Percentiles rank a stretch among this genome's conserved stretches.
These are phyloP conservation scores for Anodontia alba DNA, from an alignment of 2,888 invertebrate genomes.

Conservation along the genomic window DNA sequence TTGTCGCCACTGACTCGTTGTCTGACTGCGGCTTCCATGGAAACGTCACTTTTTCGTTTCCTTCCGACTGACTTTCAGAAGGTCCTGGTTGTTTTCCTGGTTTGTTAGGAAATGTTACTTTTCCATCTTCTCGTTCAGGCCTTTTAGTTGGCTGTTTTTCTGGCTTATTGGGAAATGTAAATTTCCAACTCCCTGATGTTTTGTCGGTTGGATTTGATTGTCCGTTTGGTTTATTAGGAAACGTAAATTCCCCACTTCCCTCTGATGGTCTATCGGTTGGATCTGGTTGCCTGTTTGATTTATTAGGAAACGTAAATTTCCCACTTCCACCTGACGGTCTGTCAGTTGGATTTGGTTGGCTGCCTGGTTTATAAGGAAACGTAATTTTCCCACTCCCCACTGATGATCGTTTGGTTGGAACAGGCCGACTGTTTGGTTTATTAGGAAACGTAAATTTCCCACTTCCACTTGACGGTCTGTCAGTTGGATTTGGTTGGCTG, in stretches of 20 bases:
- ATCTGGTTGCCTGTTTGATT: background rate
- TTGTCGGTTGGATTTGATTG: background rate
- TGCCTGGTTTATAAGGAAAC: conserved; percentile 1
- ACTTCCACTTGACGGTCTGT: background rate
- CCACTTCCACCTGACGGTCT: background rate
- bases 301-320: background rate
- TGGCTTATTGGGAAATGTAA: background rate
- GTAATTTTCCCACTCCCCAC: background rate
- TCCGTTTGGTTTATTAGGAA: background rate
- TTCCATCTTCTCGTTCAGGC: background rate
- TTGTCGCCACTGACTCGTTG: too few relatives aligned
- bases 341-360: background rate
- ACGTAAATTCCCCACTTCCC: background rate
- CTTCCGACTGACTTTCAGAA: background rate
- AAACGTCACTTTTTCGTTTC: background rate
- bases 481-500: too few relatives aligned
- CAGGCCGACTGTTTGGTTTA: background rate
- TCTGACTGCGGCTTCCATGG: background rate
- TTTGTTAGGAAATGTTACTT: background rate
- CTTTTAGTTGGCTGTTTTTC: background rate
- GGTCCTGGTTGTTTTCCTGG: background rate
- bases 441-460: background rate
- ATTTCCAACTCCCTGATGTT: background rate
- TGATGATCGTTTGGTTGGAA: too few relatives aligned
- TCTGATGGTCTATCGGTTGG: too few relatives aligned